These are phyloP conservation scores for Vulpes vulpes DNA, from an alignment of 2,113 vertebrate genomes.

Conservation along the genomic window DNA sequence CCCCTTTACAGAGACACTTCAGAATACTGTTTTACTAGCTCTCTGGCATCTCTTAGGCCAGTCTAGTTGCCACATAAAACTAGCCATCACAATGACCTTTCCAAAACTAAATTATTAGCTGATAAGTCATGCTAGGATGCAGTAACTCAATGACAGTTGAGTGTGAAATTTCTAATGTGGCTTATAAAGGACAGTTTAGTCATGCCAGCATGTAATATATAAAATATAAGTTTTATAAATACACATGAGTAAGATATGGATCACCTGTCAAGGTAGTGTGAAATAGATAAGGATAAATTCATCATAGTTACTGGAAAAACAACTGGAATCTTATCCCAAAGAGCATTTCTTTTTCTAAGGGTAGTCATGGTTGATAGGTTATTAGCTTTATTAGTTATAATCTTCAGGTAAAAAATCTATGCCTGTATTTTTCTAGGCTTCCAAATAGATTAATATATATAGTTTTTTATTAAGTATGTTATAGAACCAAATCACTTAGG, in stretches of 20 bases:
- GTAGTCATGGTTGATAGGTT: not conserved
- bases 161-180: not conserved
- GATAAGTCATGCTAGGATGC: not conserved
- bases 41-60: not conserved
- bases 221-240: not conserved
- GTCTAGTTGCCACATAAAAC: not conserved
- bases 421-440: constrained; percentile 13
- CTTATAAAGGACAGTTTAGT: not conserved
- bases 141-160: not conserved
- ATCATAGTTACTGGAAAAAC: not conserved
- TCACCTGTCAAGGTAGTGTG: not conserved
- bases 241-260: not conserved
- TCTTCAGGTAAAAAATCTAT: constrained; percentile 46
- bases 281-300: not conserved
- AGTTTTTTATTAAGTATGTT: constrained; percentile 24
- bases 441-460: not conserved
- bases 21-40: not conserved
- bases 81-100: not conserved
- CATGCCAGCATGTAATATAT: not conserved
- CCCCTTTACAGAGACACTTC: not conserved
- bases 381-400: not conserved
- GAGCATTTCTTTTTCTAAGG: not conserved
- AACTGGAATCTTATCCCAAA: not conserved
- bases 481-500: not conserved
- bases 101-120: constrained; percentile 6